Conservation (phyloP, 2,888 invertebrate species). For the Chalcosyrphus nemorum region DNA sequence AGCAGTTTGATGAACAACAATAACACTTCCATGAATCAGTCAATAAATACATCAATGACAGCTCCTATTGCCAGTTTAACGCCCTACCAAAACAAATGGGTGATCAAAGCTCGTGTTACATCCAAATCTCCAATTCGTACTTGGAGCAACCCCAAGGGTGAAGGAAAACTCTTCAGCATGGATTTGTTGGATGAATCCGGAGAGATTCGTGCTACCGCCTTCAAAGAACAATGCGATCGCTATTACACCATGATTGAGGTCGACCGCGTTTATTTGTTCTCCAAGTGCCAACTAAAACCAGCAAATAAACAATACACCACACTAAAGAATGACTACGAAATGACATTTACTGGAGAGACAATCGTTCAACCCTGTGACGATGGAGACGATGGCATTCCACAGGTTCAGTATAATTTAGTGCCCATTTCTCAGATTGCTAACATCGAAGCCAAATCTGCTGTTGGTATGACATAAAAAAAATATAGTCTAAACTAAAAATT, state of each 20-base stretch:
- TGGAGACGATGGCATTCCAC: slow-evolving; percentile 86
- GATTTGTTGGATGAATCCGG: slow-evolving; percentile 97
- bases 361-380: slow-evolving; percentile 85
- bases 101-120: slow-evolving; percentile 94
- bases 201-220: slow-evolving; percentile 96
- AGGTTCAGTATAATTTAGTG: slow-evolving; percentile 89
- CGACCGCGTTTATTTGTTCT: slow-evolving; percentile 93
- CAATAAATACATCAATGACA: slow-evolving; percentile 82
- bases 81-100: slow-evolving; percentile 98
- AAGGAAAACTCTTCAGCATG: slow-evolving; percentile 96
- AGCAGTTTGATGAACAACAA: slow-evolving; percentile 71
- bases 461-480: slow-evolving; percentile 85
- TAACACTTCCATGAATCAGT: slow-evolving; percentile 75
- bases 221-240: slow-evolving; percentile 93
- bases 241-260: slow-evolving; percentile 95
- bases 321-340: slow-evolving; percentile 97
- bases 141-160: slow-evolving; percentile 96
- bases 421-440: slow-evolving; percentile 88
- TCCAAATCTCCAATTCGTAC: slow-evolving; percentile 90
- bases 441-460: slow-evolving; percentile 85
- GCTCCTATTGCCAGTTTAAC: slow-evolving; percentile 91
- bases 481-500: too few relatives aligned
- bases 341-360: slow-evolving; percentile 92
- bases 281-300: slow-evolving; percentile 92
- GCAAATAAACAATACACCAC: slow-evolving; percentile 95